Conservation (phyloP, 2,113 vertebrate species). For the Cyprinus carpio region DNA sequence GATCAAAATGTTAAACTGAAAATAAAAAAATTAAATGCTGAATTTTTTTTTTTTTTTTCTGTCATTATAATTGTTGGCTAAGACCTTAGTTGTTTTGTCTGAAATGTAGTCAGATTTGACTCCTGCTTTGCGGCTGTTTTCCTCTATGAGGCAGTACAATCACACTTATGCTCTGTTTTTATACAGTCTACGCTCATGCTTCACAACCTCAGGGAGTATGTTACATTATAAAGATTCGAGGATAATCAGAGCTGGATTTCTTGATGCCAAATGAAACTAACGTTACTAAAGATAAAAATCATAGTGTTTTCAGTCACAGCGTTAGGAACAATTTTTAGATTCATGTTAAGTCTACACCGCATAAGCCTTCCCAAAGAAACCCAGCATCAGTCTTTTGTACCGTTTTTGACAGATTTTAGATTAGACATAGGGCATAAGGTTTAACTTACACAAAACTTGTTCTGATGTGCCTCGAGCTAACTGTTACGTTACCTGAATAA, state of each 20-base stretch:
- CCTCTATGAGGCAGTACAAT: constrained; percentile 31
- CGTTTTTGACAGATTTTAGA: not conserved
- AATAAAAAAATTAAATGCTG: constrained; percentile 54
- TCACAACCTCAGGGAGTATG: not conserved
- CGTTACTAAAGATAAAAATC: not conserved
- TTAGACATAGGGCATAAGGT: not conserved
- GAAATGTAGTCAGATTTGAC: not conserved
- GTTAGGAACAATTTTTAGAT: not conserved
- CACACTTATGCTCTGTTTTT: not conserved
- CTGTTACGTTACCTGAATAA: not conserved
- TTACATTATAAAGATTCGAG: not conserved
- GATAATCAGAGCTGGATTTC: not conserved
- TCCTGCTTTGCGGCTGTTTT: not conserved
- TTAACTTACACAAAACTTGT: not conserved
- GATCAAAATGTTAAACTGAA: constrained; percentile 53
- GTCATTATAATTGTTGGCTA: not conserved
- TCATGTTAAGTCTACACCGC: not conserved
- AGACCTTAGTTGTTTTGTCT: not conserved
- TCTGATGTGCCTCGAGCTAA: not conserved
- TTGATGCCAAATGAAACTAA: not conserved
- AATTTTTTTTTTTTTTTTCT: not conserved
- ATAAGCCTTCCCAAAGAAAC: not conserved
- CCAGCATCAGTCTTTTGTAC: not conserved
- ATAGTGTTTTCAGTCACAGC: not conserved
- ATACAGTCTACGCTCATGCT: not conserved